Conservation (phyloP, 2,113 vertebrate species). For the Tauraco erythrolophus region DNA sequence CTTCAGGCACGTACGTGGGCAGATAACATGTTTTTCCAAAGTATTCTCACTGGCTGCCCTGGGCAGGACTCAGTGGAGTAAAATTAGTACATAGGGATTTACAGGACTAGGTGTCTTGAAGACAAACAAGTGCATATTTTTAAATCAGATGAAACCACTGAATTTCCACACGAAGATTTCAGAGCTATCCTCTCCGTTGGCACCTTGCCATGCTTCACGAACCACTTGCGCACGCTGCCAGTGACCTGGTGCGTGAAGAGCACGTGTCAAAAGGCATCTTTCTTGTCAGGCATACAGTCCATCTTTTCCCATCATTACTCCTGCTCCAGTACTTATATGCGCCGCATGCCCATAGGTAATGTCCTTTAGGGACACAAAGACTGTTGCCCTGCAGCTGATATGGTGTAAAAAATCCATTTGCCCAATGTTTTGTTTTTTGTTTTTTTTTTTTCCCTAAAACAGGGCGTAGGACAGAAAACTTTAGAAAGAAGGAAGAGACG, state of each 20-base stretch:
- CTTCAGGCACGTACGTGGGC: fast-evolving
- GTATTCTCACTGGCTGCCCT: neutral
- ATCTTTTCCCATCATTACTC: neutral
- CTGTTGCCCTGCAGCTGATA: neutral
- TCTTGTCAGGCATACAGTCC: neutral
- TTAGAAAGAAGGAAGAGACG: too few relatives aligned
- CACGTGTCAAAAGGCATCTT: neutral
- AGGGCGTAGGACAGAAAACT: neutral
- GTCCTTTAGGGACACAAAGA: neutral
- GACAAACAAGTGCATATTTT: neutral
- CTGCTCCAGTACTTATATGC: neutral
- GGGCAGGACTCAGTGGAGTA: neutral
- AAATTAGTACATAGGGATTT: neutral
- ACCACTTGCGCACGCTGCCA: fast-evolving
- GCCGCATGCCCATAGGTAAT: neutral
- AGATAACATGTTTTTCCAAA: neutral
- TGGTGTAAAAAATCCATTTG: neutral
- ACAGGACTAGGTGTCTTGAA: neutral
- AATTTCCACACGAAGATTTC: neutral
- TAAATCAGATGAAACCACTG: neutral
- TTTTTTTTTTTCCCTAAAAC: neutral
- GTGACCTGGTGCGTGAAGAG: neutral
- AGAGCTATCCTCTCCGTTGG: fast-evolving
- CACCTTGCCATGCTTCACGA: neutral
- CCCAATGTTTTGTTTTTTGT: neutral